Evolutionary conservation across 2,888 invertebrate genomes (phyloP).

Genomic region (Tetheella fluctuosa): DNA sequence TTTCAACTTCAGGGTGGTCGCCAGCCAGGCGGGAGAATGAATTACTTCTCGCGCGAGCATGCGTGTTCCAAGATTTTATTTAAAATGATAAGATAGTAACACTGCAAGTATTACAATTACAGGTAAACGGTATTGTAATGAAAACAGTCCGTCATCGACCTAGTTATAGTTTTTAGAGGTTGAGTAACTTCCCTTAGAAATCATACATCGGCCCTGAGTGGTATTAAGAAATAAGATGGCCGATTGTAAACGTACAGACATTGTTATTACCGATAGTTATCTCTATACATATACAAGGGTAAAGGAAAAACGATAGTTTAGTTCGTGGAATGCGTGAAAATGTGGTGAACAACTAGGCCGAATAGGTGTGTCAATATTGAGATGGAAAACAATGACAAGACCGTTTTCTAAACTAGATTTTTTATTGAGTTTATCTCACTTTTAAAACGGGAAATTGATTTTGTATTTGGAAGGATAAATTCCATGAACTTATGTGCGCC

Average conservation of each 20-base stretch:
- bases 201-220: background rate
- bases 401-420: no score
- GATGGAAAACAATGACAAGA: no score
- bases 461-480: no score
- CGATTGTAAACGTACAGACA: background rate
- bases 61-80: no score
- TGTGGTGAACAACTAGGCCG: background rate
- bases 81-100: no score
- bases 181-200: constrained; percentile 6
- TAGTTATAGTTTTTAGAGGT: background rate
- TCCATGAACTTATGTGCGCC: no score
- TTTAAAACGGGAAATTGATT: no score
- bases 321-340: background rate
- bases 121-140: background rate
- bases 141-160: background rate
- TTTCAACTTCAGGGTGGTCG: no score
- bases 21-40: no score
- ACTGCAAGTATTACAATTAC: no score
- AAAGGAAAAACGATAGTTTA: background rate
- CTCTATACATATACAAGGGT: background rate
- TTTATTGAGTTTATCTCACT: no score
- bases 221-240: background rate
- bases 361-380: background rate
- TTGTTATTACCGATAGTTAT: background rate
- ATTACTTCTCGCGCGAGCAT: no score